Evolutionary conservation across 2,888 invertebrate species (phyloP).

Genomic region (Thymelicus acteon): DNA sequence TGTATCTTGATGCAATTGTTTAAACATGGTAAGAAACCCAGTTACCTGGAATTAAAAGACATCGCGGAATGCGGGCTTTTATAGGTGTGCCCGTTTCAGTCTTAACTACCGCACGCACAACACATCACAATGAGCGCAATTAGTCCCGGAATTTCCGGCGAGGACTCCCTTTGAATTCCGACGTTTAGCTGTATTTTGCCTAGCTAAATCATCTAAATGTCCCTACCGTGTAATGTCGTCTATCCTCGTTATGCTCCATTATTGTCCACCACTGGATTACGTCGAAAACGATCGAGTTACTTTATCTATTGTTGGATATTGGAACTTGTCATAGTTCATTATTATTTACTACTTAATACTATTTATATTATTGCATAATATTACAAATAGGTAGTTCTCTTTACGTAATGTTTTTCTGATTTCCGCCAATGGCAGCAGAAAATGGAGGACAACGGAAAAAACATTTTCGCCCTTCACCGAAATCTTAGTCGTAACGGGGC

Average conservation of each 20-base stretch:
- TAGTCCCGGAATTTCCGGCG: slow-evolving; percentile 14
- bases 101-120: not conserved
- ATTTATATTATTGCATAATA: too few species aligned
- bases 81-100: not conserved
- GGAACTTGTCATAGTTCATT: not conserved
- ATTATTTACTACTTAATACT: too few species aligned
- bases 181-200: slow-evolving; percentile 14
- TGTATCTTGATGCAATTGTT: too few species aligned
- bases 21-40: too few species aligned
- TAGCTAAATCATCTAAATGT: not conserved
- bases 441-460: too few species aligned
- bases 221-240: not conserved
- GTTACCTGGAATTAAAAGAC: too few species aligned
- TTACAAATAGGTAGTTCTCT: too few species aligned
- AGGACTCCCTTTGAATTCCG: slow-evolving; percentile 19
- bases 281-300: too few species aligned
- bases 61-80: not conserved
- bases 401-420: too few species aligned
- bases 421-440: too few species aligned
- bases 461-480: too few species aligned
- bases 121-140: slow-evolving; percentile 22
- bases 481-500: not conserved
- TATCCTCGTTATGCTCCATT: not conserved
- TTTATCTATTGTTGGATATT: not conserved
- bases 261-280: too few species aligned